phyloP scores from a whole-genome alignment of 2,797 vertebrate species.

The Prionace glauca region DNA sequence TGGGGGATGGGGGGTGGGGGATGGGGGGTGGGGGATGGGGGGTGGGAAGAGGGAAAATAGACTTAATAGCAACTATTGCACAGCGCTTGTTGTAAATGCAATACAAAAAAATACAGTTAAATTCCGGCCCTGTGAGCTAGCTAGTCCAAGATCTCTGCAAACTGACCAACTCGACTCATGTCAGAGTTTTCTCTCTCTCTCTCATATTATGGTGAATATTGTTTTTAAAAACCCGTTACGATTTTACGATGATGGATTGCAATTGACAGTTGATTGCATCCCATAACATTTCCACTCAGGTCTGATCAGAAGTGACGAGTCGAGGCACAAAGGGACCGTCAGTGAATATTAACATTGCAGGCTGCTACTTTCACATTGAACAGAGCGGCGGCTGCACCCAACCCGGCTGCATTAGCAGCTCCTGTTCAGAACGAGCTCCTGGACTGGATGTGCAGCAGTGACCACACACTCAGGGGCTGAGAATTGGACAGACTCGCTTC shows the following conservation, averaged over 20 bases:
- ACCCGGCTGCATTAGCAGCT: not conserved
- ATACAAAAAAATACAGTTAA: not conserved
- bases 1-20: too few species aligned
- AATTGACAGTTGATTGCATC: not conserved
- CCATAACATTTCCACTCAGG: not conserved
- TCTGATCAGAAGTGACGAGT: not conserved
- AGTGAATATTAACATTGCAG: not conserved
- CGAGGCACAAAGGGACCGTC: not conserved
- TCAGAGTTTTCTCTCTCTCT: not conserved
- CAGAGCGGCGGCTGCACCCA: not conserved
- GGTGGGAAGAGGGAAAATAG: too few species aligned
- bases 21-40: rapidly evolving
- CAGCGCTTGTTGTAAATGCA: not conserved
- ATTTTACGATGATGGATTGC: conserved; percentile 7
- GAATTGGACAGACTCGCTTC: not conserved
- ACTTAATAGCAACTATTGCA: not conserved
- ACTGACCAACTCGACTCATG: not conserved
- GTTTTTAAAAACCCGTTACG: not conserved
- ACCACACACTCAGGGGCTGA: too few species aligned
- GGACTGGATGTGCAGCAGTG: not conserved
- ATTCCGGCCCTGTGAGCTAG: not conserved
- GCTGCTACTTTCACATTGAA: not conserved
- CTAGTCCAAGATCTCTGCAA: not conserved
- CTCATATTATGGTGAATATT: not conserved
- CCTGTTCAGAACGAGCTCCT: not conserved